Evolutionary conservation across 1,140 invertebrate genomes (phyloP), one percentile per base, ranked within the genome.

Genomic region (Galleria mellonella): DNA sequence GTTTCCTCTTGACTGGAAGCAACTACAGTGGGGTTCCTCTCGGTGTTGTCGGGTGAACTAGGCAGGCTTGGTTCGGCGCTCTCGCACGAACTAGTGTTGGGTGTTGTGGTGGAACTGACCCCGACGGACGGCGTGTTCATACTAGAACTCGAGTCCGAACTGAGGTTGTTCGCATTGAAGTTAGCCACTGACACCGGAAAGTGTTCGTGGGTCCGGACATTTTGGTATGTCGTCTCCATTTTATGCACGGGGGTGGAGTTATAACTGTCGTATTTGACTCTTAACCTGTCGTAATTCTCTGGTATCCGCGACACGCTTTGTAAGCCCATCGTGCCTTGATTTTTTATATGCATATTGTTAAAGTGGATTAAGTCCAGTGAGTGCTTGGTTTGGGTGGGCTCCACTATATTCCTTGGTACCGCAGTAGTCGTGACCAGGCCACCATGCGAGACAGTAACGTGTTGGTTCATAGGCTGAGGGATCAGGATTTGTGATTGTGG

Each of bases 11-110:
- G 58, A 46, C 63, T 71, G 8, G 33, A 30, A 13, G 62, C 49
- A 3, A 60, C 44, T 13, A 72, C 60, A 23, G 72, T 71, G 3
- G 67, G 43, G 31, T 72, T 81, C 43, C 67, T 56, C n/a, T 83
- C 72, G 1, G 77, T 71, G 33, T 81, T 77, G 30, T 84, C 83
- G 0, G 85, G 84, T 0, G 84, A 86, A 14, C 74, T 76, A 0
- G 84, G 86, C 13, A 78, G 49, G 37, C 82, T 84, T 0, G 83
- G 83, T 14, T 83, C 83, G n/a, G 73, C 72, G 45, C 86, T 86
- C 43, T 83, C 83, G 14, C 83, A 84, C 0, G 82, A 72, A 42
- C 78, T 81, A 0, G 76, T 84, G 11, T 83, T 83, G 0, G 86
- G 82, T 2, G 83, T 79, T 0, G 78, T 78, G 0, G 82, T 77